Base-by-base conservation (phyloP, 30 jellyfish, hydroid and myxozoan species). In the Chironex yamaguchii region DNA sequence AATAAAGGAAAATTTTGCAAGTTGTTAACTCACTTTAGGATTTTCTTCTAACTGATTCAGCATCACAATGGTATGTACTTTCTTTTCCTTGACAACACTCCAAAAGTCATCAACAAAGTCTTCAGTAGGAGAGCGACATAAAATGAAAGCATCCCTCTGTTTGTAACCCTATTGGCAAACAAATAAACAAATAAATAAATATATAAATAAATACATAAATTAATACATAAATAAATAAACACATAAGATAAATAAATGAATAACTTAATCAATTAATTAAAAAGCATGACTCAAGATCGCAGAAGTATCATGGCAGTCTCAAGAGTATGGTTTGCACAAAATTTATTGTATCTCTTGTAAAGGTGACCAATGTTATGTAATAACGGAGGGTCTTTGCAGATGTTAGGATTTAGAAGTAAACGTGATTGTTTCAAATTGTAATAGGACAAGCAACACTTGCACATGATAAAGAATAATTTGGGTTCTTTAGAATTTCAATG, bases 81-180 rank as follows among this genome's bases (percentile, higher is more conserved):
- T 58, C 33, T 71, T 71, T 62, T 88, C 96, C 11, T 74, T 75
- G 48, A 88, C 28, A 79, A 88, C 79, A 81, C 71, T 79, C 96
- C 96, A 88, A 48, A 88, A 78, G 51, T 78, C 91, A 2, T 90
- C 75, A 26, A 82, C 74, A 62, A 62, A n/a, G 49, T 32, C 29
- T 35, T 80, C 42, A 2, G 90, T 66, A 1, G 96, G 96, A 2
- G 96, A 77, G 28, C 64, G 52, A 52, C 92, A 49, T 13, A 88
- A n/a, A 17, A 88, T 58, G 76, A 88, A 88, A 1, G 96, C 92
- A 62, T 88, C 96, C 23, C 87, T 82, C 66, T 79, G 96, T 35
- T 88, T 88, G 92, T 88, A 88, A 34, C 96, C 96, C 96, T 88
- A 81, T n/a, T n/a, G n/a, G n/a, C 73, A n/a, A n/a, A 9, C 12